phyloP scores from a whole-genome alignment of 2,797 vertebrate genomes.

The Telmatherina bonti region DNA sequence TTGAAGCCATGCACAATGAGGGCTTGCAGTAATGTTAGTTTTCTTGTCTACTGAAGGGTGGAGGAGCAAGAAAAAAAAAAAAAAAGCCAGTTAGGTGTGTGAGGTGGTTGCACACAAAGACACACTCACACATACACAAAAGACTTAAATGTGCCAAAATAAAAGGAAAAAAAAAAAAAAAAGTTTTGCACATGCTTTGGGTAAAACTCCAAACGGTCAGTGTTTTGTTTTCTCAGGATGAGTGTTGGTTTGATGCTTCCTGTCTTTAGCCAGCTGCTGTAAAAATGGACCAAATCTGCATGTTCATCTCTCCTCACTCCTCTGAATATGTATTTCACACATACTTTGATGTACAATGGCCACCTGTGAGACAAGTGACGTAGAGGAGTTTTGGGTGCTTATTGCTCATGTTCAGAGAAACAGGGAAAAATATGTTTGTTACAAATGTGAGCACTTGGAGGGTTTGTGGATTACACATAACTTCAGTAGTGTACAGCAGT shows the following conservation, averaged over 20 bases:
- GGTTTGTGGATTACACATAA: slow-evolving; percentile 21
- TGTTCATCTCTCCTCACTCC: slow-evolving; percentile 53
- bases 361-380: slow-evolving; percentile 43
- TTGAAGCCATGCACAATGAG: slow-evolving; percentile 71
- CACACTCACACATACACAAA: slow-evolving; percentile 15
- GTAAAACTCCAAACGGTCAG: slow-evolving; percentile 47
- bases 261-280: slow-evolving; percentile 71
- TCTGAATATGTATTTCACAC: slow-evolving; percentile 77
- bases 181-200: slow-evolving; percentile 56
- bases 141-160: slow-evolving; percentile 78
- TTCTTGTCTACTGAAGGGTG: slow-evolving; percentile 23
- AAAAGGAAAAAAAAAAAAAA: slow-evolving; percentile 45
- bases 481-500: slow-evolving; percentile 48
- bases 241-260: slow-evolving; percentile 62
- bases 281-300: slow-evolving; percentile 75
- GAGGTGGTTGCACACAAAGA: slow-evolving; percentile 19
- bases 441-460: slow-evolving; percentile 32
- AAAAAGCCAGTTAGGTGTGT: slow-evolving; percentile 15
- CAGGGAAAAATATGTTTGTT: slow-evolving; percentile 44
- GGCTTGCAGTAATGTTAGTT: slow-evolving; percentile 28
- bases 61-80: neutral
- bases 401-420: slow-evolving; percentile 36
- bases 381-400: slow-evolving; percentile 42
- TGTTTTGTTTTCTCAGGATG: slow-evolving; percentile 70
- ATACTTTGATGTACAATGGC: slow-evolving; percentile 72